These are phyloP conservation scores for Erebia aethiops DNA, from an alignment of 2,888 invertebrate species.

Conservation along the genomic window DNA sequence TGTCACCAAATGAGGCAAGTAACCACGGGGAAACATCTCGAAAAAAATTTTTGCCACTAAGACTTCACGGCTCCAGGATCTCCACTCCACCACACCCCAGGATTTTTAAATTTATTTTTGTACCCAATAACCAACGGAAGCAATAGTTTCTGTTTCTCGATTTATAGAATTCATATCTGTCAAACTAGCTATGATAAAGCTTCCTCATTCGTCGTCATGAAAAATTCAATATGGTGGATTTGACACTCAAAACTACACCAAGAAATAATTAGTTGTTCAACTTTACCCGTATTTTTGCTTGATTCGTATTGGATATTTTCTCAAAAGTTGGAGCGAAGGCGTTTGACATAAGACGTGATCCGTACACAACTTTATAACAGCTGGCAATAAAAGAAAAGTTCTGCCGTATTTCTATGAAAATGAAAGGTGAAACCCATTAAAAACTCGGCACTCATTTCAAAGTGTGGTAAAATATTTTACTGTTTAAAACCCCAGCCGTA, in stretches of 20 bases:
- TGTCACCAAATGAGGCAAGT: too few relatives aligned
- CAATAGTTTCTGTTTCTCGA: too few relatives aligned
- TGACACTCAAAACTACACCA: neutral
- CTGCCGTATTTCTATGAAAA: neutral
- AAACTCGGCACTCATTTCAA: slow-evolving; percentile 5
- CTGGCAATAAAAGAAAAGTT: slow-evolving; percentile 5
- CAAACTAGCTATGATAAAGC: too few relatives aligned
- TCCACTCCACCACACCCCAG: too few relatives aligned
- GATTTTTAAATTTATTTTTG: too few relatives aligned
- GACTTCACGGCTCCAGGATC: too few relatives aligned
- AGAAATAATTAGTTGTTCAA: neutral
- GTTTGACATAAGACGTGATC: neutral
- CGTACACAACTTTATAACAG: neutral
- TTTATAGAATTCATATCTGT: too few relatives aligned
- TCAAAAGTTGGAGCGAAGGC: neutral
- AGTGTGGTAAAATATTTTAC: slow-evolving; percentile 3
- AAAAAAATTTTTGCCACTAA: too few relatives aligned
- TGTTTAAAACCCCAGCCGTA: neutral
- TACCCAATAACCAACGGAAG: too few relatives aligned
- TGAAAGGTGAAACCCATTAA: slow-evolving; percentile 7
- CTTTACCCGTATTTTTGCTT: too few relatives aligned
- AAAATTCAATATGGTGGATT: neutral
- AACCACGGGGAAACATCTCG: too few relatives aligned
- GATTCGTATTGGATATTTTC: neutral
- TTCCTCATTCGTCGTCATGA: neutral